Conservation (phyloP, 2,797 vertebrate species). For the Rhinella marina region DNA sequence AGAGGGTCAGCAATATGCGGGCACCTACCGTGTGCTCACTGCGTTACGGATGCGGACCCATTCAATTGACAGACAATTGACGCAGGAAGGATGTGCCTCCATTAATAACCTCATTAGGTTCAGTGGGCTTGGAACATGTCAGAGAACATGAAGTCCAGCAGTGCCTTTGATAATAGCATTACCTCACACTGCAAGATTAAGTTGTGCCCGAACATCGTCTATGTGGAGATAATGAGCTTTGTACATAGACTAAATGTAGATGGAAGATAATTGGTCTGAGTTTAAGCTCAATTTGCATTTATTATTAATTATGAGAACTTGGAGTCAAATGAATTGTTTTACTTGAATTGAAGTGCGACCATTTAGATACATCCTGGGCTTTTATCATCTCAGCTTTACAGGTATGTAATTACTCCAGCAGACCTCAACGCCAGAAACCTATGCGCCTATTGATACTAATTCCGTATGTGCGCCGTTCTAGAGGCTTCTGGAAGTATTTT, state of each 20-base stretch:
- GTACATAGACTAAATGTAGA: background rate
- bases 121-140: too few relatives aligned
- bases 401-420: constrained; percentile 28
- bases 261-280: background rate
- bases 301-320: background rate
- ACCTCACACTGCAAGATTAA: background rate
- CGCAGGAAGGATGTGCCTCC: too few relatives aligned
- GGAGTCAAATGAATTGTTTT: background rate
- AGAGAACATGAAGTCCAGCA: background rate
- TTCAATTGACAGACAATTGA: too few relatives aligned
- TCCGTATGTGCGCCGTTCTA: background rate
- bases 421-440: background rate
- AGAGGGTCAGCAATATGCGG: too few relatives aligned
- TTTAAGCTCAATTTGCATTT: background rate
- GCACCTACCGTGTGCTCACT: too few relatives aligned
- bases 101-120: too few relatives aligned
- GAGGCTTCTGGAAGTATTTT: constrained; percentile 23
- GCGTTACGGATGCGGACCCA: too few relatives aligned
- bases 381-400: background rate
- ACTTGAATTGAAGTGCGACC: background rate
- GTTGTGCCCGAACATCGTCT: background rate
- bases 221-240: background rate
- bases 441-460: background rate
- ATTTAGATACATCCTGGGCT: background rate
- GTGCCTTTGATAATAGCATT: background rate